phyloP scores from a whole-genome alignment of 2,888 invertebrate genomes.

The Orchesellides sinensis region DNA sequence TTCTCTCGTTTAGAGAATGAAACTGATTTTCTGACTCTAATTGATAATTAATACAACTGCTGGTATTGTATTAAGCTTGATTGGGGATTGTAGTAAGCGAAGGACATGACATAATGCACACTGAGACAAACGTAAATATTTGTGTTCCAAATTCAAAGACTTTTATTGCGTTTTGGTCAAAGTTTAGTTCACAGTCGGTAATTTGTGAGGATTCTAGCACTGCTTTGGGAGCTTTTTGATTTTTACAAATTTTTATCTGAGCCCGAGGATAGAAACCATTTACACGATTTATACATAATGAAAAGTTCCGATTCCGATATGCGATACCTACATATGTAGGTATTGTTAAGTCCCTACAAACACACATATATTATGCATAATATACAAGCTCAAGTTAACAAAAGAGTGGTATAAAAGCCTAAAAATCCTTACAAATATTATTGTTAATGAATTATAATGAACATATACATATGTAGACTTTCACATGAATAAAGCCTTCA shows the following conservation, averaged over 20 bases:
- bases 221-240: background rate
- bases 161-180: constrained; percentile 56
- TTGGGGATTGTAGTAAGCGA: background rate
- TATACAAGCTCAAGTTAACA: no score
- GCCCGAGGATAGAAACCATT: background rate
- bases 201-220: background rate
- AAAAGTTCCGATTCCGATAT: background rate
- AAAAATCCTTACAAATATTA: no score
- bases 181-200: constrained; percentile 12
- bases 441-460: no score
- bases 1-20: no score
- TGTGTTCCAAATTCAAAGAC: constrained; percentile 36
- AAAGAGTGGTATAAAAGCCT: no score
- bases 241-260: background rate
- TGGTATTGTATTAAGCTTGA: background rate
- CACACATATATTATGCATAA: no score
- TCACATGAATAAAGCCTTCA: background rate
- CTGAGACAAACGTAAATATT: constrained; percentile 31
- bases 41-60: background rate
- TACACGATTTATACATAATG: background rate
- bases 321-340: no score
- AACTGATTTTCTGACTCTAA: background rate
- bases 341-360: no score
- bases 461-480: no score
- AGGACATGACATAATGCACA: background rate